Percentiles rank a stretch among this genome's conserved stretches.
Conservation (phyloP, 2,113 vertebrate genomes). For the Leucopternis melanops region DNA sequence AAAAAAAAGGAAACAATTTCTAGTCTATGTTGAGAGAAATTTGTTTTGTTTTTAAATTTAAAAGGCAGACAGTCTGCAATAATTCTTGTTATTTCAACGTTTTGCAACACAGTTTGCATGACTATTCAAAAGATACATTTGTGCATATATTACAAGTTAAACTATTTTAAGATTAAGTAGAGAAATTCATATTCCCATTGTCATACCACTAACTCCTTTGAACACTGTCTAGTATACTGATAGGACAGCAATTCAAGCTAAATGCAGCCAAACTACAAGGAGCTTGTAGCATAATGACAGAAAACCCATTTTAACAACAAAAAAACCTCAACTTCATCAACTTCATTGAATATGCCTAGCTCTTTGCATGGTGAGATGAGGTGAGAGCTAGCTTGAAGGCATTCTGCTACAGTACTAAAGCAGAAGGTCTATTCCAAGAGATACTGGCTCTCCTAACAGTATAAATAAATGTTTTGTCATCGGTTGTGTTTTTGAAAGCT, state of each 20-base stretch:
- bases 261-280: background rate
- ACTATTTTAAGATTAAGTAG: background rate
- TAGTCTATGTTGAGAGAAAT: background rate
- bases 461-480: background rate
- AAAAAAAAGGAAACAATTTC: background rate
- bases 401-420: background rate
- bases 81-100: background rate
- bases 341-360: background rate
- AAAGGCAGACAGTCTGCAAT: background rate
- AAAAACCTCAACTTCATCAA: background rate
- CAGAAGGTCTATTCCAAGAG: background rate
- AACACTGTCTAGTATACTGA: background rate
- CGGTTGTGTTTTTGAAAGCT: background rate
- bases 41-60: background rate
- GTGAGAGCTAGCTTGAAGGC: background rate
- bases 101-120: background rate
- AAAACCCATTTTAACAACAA: background rate
- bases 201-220: background rate
- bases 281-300: background rate
- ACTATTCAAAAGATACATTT: background rate
- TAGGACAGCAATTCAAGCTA: background rate
- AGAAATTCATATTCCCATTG: background rate
- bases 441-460: background rate
- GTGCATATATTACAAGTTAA: background rate
- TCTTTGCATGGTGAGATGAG: background rate